These are phyloP conservation scores for Adoxophyes honmai DNA, from an alignment of 1,140 invertebrate genomes.

Conservation along the genomic window DNA sequence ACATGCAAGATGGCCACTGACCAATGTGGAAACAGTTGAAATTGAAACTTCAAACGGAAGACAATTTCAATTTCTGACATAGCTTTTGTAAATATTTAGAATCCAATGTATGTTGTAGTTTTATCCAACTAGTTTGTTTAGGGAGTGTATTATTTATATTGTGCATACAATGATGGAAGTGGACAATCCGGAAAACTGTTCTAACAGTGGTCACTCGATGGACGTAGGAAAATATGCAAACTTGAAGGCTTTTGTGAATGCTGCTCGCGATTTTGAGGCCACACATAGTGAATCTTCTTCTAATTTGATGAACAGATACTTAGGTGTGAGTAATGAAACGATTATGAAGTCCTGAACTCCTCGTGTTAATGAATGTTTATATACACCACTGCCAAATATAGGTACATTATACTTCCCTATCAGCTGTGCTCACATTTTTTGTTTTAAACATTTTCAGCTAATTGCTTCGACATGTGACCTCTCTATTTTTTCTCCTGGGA, in stretches of 20 bases:
- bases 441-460: constrained; percentile 52
- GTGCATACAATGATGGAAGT: constrained; percentile 47
- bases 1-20: constrained; percentile 28
- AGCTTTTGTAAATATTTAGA: constrained; percentile 14
- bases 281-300: constrained; percentile 67
- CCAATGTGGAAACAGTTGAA: constrained; percentile 34
- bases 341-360: not conserved
- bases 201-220: constrained; percentile 36
- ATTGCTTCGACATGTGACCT: constrained; percentile 69
- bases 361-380: not conserved
- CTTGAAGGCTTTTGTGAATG: constrained; percentile 68
- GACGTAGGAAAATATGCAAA: constrained; percentile 63
- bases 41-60: constrained; percentile 29
- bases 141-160: too few relatives aligned
- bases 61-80: not conserved
- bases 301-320: constrained; percentile 64
- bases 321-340: constrained; percentile 51
- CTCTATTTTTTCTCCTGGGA: constrained; percentile 62
- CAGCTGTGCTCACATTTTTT: constrained; percentile 12
- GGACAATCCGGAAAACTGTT: constrained; percentile 49
- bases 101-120: not conserved
- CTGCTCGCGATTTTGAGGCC: constrained; percentile 67
- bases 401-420: too few relatives aligned
- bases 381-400: too few relatives aligned
- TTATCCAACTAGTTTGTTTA: too few relatives aligned